These are phyloP conservation scores for Lochmaea crataegi DNA, from an alignment of 2,888 invertebrate species.

Conservation along the genomic window DNA sequence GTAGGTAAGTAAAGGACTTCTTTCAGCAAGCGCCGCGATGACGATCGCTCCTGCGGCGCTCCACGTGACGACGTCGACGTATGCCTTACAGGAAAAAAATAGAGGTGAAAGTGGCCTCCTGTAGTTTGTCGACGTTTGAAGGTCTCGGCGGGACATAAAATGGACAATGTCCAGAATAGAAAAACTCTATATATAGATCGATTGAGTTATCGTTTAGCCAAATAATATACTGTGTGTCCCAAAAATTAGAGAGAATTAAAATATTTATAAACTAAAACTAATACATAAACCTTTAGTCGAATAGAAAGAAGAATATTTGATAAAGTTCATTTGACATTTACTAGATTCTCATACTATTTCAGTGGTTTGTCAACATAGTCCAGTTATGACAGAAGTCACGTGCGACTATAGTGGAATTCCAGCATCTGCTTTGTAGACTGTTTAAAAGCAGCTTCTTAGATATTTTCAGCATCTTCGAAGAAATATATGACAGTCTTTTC, in stretches of 20 bases:
- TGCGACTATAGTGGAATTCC: no score
- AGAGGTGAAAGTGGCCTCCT: constrained; percentile 45
- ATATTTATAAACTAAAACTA: no score
- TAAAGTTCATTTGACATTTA: no score
- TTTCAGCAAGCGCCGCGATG: constrained; percentile 37
- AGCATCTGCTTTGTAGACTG: no score
- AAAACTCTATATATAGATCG: background rate
- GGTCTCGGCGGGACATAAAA: constrained; percentile 10
- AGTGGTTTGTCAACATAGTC: no score
- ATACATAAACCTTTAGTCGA: no score
- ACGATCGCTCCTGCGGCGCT: constrained; percentile 37
- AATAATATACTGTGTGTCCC: background rate
- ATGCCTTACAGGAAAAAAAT: constrained; percentile 33
- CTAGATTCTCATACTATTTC: no score
- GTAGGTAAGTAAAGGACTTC: constrained; percentile 53
- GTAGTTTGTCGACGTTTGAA: constrained; percentile 32
- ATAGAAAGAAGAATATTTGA: no score
- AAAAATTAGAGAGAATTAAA: no score
- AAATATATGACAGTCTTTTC: no score
- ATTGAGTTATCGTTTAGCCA: background rate
- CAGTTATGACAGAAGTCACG: no score
- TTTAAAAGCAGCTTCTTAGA: background rate
- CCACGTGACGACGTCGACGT: constrained; percentile 39
- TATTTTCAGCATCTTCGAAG: no score
- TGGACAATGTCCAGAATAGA: constrained; percentile 25